Evolutionary conservation across 2,113 vertebrate genomes (phyloP), one percentile per base, ranked within the genome.

Genomic region (Pipa parva): DNA sequence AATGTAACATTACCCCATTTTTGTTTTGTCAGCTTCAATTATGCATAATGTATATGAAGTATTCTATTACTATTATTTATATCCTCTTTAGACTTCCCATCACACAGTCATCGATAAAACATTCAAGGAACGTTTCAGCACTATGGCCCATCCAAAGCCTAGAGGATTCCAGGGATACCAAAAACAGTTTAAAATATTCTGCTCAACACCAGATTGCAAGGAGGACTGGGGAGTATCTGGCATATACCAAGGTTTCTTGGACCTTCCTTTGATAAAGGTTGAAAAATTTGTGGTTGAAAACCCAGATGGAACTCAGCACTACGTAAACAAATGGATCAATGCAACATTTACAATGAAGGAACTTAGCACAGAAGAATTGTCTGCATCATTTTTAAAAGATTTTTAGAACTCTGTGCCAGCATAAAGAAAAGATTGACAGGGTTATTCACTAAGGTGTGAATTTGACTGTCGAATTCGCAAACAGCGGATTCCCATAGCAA

Each of bases 191-290:
- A 91, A 92, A 77, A 74, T 91, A 71, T 68, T 77, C 57, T 91
- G 87, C 70, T 72, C 18, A 21, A 72, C 70, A 18, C 3, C 22
- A 13, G n/a, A 67, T 0, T 91, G 88, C 56, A 36, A 71, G 11
- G 61, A 80, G 1, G 89, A 91, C 37, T 92, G 89, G 88, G 88
- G 88, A 11, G 84, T 90, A 37, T 59, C 20, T 6, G 78, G 80
- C 63, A 88, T 63, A 48, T 91, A 88, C 60, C 81, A 66, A 63
- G 62, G 15, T 18, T 84, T 85, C 24, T 77, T 86, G 56, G 51
- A 88, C 10, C 78, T 91, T 56, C 87, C 87, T 8, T 46, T 92
- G 12, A 77, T 92, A 67, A 92, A 92, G 80, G 89, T 88, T 2
- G 79, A 80, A 33, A 87, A 85, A 71, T 92, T 92, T 73, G 84